phyloP scores from a whole-genome alignment of 2,888 invertebrate species.

The Crioceris asparagi region DNA sequence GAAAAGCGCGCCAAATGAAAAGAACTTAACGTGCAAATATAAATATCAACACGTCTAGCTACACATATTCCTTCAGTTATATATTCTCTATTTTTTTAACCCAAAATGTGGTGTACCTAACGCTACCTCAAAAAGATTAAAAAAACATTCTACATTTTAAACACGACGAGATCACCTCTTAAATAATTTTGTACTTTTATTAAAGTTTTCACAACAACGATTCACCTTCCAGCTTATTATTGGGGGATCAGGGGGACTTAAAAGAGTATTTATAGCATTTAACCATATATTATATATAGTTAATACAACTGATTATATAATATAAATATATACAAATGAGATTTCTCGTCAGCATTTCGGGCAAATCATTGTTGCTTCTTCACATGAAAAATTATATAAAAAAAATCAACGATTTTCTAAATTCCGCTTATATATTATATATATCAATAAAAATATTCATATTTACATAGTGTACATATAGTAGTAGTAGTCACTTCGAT shows the following conservation, averaged over 20 bases:
- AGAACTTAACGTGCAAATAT: conserved; percentile 13
- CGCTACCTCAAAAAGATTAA: conserved; percentile 23
- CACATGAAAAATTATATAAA: conserved; percentile 13
- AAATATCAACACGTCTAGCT: conserved; percentile 16
- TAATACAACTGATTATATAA: conserved; percentile 6
- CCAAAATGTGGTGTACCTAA: conserved; percentile 20
- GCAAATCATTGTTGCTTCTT: conserved; percentile 19
- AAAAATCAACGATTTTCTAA: conserved; percentile 25
- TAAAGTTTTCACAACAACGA: conserved; percentile 20
- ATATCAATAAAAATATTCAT: conserved; percentile 19
- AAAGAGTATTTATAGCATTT: conserved; percentile 1
- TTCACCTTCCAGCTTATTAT: conserved; percentile 11
- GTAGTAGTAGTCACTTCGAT: conserved; percentile 8
- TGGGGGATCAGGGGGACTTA: no score
- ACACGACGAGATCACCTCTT: conserved; percentile 37
- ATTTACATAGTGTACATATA: conserved; percentile 25
- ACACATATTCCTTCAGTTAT: conserved; percentile 11
- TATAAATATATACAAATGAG: conserved; percentile 16
- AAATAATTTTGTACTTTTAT: conserved; percentile 38
- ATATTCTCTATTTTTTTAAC: conserved; percentile 18
- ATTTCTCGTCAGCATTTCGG: conserved; percentile 15
- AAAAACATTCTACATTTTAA: conserved; percentile 30
- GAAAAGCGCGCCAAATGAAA: conserved; percentile 15
- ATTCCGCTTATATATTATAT: conserved; percentile 18
- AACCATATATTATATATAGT: conserved; percentile 8